Evolutionary conservation across 2,797 vertebrate species (phyloP).

Genomic region (Rhynchonycteris naso): DNA sequence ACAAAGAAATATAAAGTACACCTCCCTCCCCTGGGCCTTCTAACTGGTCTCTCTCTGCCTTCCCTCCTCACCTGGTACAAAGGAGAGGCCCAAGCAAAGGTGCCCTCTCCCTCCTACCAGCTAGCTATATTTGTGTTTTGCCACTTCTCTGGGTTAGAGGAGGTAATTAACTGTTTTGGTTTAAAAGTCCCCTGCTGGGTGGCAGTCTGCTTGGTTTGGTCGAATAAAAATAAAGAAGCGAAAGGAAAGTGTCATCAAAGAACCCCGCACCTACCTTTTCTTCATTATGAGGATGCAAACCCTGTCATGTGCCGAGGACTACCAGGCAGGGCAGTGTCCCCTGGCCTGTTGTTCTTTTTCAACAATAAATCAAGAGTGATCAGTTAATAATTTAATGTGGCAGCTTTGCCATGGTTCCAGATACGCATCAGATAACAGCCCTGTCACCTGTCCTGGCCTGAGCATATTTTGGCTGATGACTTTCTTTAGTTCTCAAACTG

Average conservation of each 20-base stretch:
- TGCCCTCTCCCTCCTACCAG: constrained; percentile 54
- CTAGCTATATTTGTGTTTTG: constrained; percentile 26
- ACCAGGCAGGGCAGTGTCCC: not conserved
- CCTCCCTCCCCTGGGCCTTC: not conserved
- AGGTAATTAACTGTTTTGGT: constrained; percentile 77
- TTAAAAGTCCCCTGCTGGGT: constrained; percentile 75
- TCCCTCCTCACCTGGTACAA: constrained; percentile 1
- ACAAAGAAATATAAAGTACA: not conserved
- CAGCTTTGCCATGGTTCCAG: not conserved
- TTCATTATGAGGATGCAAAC: not conserved
- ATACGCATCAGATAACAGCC: not conserved
- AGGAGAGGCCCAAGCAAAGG: constrained; percentile 47
- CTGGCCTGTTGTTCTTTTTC: not conserved
- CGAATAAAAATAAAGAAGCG: constrained; percentile 73
- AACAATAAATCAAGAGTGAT: not conserved
- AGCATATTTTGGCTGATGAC: not conserved
- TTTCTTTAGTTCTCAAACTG: not conserved
- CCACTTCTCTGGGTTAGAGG: constrained; percentile 58
- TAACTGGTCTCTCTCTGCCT: constrained; percentile 9
- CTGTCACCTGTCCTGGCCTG: not conserved
- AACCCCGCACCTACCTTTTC: not conserved
- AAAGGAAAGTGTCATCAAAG: constrained; percentile 65
- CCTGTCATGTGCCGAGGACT: accelerated
- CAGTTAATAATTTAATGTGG: constrained; percentile 29
- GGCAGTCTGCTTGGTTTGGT: constrained; percentile 66